Conservation (phyloP, 2,888 invertebrate species). For the Dicyrtoma fusca region DNA sequence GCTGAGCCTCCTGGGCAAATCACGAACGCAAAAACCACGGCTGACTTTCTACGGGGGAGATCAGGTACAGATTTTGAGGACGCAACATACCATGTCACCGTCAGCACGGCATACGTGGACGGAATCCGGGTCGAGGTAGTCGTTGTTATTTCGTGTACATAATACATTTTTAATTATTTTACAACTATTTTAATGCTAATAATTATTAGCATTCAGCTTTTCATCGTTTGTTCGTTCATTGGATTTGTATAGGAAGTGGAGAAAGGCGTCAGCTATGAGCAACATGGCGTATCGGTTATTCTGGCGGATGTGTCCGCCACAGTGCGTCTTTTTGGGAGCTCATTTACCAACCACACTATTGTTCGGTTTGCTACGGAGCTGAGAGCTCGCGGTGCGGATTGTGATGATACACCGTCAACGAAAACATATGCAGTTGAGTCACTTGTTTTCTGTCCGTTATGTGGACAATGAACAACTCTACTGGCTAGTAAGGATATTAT, state of each 20-base stretch:
- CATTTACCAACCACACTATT: constrained; percentile 52
- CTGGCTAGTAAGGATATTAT: neutral
- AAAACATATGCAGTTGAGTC: constrained; percentile 46
- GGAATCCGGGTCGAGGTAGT: constrained; percentile 54
- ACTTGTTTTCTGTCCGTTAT: neutral
- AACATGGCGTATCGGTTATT: constrained; percentile 49
- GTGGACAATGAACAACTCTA: neutral
- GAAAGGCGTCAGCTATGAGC: constrained; percentile 51
- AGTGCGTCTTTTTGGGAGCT: constrained; percentile 51
- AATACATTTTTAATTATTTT: neutral
- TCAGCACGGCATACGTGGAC: constrained; percentile 47
- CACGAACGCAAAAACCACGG: neutral
- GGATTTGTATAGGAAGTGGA: constrained; percentile 48
- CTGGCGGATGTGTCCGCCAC: constrained; percentile 46
- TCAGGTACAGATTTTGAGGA: neutral
- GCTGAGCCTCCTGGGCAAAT: neutral
- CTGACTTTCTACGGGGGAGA: neutral
- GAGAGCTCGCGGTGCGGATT: constrained; percentile 45
- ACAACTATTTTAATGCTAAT: neutral
- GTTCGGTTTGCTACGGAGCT: constrained; percentile 52
- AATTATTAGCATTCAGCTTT: neutral
- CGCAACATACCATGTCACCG: constrained; percentile 35
- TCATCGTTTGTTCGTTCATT: constrained; percentile 1
- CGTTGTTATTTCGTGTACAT: too few relatives aligned
- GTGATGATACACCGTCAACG: constrained; percentile 48